These are phyloP conservation scores for Squalus acanthias DNA, from an alignment of 2,797 vertebrate genomes.

Conservation along the genomic window DNA sequence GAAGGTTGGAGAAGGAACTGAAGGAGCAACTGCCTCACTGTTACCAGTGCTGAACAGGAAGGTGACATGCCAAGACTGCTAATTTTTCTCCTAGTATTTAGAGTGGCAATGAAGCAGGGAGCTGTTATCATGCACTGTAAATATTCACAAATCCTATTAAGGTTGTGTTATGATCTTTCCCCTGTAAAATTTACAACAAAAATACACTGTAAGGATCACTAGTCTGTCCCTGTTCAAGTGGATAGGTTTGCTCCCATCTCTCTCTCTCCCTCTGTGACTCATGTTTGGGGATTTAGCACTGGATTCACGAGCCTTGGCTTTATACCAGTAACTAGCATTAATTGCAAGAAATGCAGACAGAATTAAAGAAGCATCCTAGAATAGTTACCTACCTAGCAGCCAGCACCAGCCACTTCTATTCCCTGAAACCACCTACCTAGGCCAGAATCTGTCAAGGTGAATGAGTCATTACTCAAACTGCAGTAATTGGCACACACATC, in stretches of 20 bases:
- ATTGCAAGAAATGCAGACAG: neutral
- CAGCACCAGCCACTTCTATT: neutral
- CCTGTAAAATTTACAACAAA: conserved; percentile 6
- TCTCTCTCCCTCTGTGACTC: neutral
- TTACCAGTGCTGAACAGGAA: neutral
- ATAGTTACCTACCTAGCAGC: neutral
- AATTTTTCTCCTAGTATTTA: neutral
- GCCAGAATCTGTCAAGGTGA: neutral
- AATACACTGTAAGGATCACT: neutral
- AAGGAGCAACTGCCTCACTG: neutral
- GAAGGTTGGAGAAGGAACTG: neutral
- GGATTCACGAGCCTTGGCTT: neutral
- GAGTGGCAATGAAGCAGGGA: neutral
- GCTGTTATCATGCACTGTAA: neutral
- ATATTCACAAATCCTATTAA: neutral
- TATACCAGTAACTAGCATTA: neutral
- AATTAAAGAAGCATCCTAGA: neutral
- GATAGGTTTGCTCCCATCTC: neutral
- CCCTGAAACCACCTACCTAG: conserved; percentile 2
- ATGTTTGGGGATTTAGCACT: conserved; percentile 10
- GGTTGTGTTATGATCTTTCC: neutral
- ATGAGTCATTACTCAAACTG: conserved; percentile 23
- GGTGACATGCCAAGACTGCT: neutral
- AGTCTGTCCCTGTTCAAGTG: neutral
- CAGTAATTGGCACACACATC: conserved; percentile 27